These are phyloP conservation scores for Arrhamphus sclerolepis DNA, from an alignment of 2,797 vertebrate species.

Conservation along the genomic window DNA sequence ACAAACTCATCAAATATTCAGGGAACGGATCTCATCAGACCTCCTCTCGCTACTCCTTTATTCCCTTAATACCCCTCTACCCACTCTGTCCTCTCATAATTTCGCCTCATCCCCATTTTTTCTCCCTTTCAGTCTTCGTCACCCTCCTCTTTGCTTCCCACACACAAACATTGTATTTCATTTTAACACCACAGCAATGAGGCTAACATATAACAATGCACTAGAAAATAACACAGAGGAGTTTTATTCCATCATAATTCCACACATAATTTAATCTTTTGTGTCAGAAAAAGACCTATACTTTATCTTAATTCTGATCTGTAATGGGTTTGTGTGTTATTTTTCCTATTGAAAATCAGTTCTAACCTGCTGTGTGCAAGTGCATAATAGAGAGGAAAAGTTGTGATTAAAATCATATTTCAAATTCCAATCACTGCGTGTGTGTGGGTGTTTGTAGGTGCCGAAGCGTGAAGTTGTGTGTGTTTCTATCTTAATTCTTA, in stretches of 20 bases:
- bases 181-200: constrained; percentile 24
- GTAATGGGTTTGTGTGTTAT: neutral
- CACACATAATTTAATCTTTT: constrained; percentile 44
- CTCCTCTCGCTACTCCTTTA: constrained; percentile 25
- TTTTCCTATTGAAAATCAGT: constrained; percentile 30
- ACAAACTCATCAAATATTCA: constrained; percentile 43
- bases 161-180: constrained; percentile 6
- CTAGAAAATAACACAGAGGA: neutral
- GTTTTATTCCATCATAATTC: constrained; percentile 22
- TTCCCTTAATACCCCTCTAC: constrained; percentile 36
- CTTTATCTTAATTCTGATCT: constrained; percentile 41
- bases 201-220: constrained; percentile 18
- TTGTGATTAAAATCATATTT: constrained; percentile 48
- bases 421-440: constrained; percentile 32
- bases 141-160: neutral
- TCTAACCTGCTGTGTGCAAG: constrained; percentile 13
- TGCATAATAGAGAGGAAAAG: constrained; percentile 22
- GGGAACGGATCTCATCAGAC: constrained; percentile 35
- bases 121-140: constrained; percentile 4
- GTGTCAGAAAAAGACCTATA: constrained; percentile 19
- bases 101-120: neutral
- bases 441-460: constrained; percentile 16
- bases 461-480: constrained; percentile 18
- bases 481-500: constrained; percentile 35
- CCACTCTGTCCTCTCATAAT: neutral